phyloP scores from a whole-genome alignment of 1,140 invertebrate genomes.

The Hycleus cichorii region DNA sequence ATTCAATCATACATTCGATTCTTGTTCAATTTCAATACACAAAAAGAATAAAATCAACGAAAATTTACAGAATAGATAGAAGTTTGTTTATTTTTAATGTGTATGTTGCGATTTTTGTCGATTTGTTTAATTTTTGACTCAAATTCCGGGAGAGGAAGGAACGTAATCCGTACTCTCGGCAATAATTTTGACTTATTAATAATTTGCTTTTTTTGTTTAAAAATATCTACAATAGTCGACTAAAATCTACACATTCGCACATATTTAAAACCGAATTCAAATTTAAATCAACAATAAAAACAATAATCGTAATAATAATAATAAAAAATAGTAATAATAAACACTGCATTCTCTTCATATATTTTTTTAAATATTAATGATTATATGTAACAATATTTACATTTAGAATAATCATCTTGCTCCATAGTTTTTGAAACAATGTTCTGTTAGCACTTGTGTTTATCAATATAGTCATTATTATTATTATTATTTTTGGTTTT shows the following conservation, averaged over 20 bases:
- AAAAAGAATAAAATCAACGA: too few relatives aligned
- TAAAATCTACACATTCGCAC: slow-evolving; percentile 24
- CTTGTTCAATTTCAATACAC: too few relatives aligned
- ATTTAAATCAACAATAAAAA: neutral
- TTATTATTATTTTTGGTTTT: too few relatives aligned
- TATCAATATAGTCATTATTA: slow-evolving; percentile 2
- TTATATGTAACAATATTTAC: slow-evolving; percentile 43
- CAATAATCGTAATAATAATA: slow-evolving; percentile 2
- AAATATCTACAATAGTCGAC: slow-evolving; percentile 22
- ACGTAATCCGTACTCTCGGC: slow-evolving; percentile 38
- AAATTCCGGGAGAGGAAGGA: slow-evolving; percentile 31
- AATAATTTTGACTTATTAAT: slow-evolving; percentile 31
- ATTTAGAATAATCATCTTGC: slow-evolving; percentile 43
- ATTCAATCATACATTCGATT: too few relatives aligned
- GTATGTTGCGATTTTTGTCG: neutral
- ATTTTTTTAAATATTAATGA: slow-evolving; percentile 20
- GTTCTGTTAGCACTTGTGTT: slow-evolving; percentile 23
- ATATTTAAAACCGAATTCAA: neutral
- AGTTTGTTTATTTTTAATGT: too few relatives aligned
- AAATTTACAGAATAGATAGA: too few relatives aligned
- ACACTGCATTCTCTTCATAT: slow-evolving; percentile 24
- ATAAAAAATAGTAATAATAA: slow-evolving; percentile 11
- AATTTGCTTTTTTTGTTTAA: slow-evolving; percentile 22
- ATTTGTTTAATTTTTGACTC: slow-evolving; percentile 4
- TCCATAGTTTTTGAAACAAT: slow-evolving; percentile 30